Base-by-base conservation (phyloP, 2,797 vertebrate species). In the Rousettus madagascariensis region DNA sequence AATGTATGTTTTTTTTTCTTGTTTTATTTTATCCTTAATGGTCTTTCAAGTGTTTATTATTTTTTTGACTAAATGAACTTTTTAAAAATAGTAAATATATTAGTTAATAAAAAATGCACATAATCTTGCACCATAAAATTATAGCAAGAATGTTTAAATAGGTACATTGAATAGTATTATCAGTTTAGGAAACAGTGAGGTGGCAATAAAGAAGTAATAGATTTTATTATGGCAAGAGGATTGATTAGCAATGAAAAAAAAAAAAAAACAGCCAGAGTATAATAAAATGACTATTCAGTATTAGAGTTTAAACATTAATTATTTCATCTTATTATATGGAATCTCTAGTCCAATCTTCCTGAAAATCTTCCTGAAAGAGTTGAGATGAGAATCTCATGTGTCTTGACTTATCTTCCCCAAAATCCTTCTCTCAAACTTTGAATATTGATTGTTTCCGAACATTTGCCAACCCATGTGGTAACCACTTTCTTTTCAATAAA, bases 401-500 rank as follows among this genome's bases (percentile, higher is more conserved):
- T 78, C 65, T 41, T 94, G 85, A 22, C 4, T 85, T 92, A 55
- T 82, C 57, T 46, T 83, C 26, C 22, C n/a, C 22, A 41, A 78
- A 77, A 80, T 53, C 12, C 13, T 84, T 71, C 22, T 84, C 43
- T 92, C 55, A 78, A 66, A 86, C 28, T 92, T 86, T 74, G 36
- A 94, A 53, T 95, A 95, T 88, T 1, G 19, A 75, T 96, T 95
- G 36, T 85, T 66, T 95, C 38, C 51, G 11, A 94, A 94, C 53
- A 80, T 74, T 49, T 90, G 63, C 93, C 59, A 91, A 82, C 43
- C 49, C 68, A 95, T 94, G 96, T 96, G 65, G 78, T 84, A 93
- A 72, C 66, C 69, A 94, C 41, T 95, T 93, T 95, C 69, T 85
- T 96, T 96, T 69, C 82, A 96, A 89, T 51, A 91, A 95, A 86